Evolutionary conservation across 2,113 vertebrate species (phyloP), one percentile per base, ranked within the genome.

Genomic region (Podarcis raffonei): DNA sequence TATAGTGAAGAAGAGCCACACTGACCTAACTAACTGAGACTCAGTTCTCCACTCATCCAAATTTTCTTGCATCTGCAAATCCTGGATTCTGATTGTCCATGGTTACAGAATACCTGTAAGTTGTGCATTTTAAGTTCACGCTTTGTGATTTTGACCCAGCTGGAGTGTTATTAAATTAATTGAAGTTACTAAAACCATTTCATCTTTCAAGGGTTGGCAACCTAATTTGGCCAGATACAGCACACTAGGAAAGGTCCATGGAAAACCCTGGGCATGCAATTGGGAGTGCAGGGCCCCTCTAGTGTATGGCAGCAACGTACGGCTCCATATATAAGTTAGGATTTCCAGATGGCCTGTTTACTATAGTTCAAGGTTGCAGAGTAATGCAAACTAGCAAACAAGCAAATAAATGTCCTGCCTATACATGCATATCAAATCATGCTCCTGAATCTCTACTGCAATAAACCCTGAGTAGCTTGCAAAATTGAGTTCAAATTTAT

Each of bases 401-500:
- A 84, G 75, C 35, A 82, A 89, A 71, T 22, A 42, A 72, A 89
- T n/a, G 37, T 32, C 69, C 22, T 85, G 23, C 6, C 35, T 89
- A 53, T 62, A 42, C 37, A 85, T 32, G 27, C 83, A 85, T 42
- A 39, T 80, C 32, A 59, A 89, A 80, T 79, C 30, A 65, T 74
- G 30, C 35, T 74, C 25, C 30, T 66, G 83, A 81, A 85, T 85
- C 53, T 85, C 35, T 62, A 48, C 22, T 74, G 83, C 53, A 62
- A 59, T 72, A 79, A 87, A 59, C 22, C 48, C 37, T 62, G n/a
- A 71, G 66, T 79, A 81, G 68, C 68, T 72, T 75, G 66, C 22
- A 65, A 78, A 81, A 85, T 71, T 75, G 53, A 35, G 37, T 85
- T 62, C 59, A 48, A 65, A 85, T 81, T 87, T 87, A 74, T 72